A percentile compares a stretch with the other conserved stretches of the same genome.
phyloP scores from a whole-genome alignment of 2,888 invertebrate genomes.

The Nymphalis urticae region DNA sequence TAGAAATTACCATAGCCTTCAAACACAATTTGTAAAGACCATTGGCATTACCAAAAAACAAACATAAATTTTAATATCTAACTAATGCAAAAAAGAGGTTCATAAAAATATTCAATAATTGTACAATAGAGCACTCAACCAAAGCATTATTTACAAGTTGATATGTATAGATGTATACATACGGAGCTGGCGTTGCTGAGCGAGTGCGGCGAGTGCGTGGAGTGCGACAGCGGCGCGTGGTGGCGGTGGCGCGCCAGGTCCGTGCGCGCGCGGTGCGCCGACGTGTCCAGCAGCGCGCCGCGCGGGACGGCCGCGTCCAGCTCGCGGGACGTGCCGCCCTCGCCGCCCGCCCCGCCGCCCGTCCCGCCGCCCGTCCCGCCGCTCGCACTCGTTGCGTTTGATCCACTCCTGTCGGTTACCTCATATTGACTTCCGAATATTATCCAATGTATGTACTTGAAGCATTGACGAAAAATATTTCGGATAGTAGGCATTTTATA shows the following conservation, averaged over 20 bases:
- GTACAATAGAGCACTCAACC: background rate
- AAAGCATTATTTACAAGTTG: slow-evolving; percentile 35
- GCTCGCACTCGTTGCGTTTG: slow-evolving; percentile 27
- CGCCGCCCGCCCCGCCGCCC: slow-evolving; percentile 27
- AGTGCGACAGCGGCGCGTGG: slow-evolving; percentile 67
- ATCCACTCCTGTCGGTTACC: slow-evolving; percentile 19
- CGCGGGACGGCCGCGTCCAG: slow-evolving; percentile 94
- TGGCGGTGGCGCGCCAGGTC: slow-evolving; percentile 88
- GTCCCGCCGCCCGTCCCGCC: slow-evolving; percentile 45
- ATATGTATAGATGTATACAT: slow-evolving; percentile 47
- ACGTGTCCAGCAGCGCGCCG: slow-evolving; percentile 89
- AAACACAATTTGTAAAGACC: too few relatives aligned
- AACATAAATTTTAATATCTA: too few relatives aligned
- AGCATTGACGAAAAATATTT: too few relatives aligned
- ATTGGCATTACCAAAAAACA: too few relatives aligned
- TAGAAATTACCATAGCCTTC: too few relatives aligned
- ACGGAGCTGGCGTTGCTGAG: slow-evolving; percentile 85
- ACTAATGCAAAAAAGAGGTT: too few relatives aligned
- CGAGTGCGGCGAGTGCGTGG: slow-evolving; percentile 65
- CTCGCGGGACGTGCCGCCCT: slow-evolving; percentile 81
- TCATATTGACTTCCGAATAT: background rate
- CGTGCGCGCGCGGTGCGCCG: slow-evolving; percentile 87
- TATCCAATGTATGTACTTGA: too few relatives aligned
- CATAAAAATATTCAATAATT: too few relatives aligned
- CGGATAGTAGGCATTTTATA: too few relatives aligned